phyloP scores from a whole-genome alignment of 2,888 invertebrate species.

The Nephrocerus scutellatus region DNA sequence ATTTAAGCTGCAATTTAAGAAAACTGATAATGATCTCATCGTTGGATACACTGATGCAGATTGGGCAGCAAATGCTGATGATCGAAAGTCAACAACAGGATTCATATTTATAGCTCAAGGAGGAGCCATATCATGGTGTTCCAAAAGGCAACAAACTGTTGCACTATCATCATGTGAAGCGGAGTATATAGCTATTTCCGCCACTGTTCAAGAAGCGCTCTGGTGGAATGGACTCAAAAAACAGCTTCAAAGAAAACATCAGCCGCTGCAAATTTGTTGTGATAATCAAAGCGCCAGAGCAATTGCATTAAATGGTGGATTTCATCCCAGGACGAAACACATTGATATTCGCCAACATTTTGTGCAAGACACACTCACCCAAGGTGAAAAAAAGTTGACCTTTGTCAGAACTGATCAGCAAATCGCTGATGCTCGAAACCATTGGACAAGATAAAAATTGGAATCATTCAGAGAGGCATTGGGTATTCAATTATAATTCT shows the following conservation, averaged over 20 bases:
- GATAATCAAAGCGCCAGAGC: conserved; percentile 15
- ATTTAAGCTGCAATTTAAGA: conserved; percentile 1
- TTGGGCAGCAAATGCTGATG: conserved; percentile 9
- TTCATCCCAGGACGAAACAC: conserved; percentile 11
- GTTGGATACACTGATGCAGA: conserved; percentile 10
- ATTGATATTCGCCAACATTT: conserved; percentile 9
- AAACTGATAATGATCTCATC: background rate
- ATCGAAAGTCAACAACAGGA: conserved; percentile 6
- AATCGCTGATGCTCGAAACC: too few relatives aligned
- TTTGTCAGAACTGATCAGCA: too few relatives aligned
- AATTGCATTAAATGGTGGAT: conserved; percentile 5
- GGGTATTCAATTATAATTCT: too few relatives aligned
- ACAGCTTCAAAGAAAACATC: conserved; percentile 1
- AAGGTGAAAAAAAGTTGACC: too few relatives aligned
- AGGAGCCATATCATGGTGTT: conserved; percentile 8
- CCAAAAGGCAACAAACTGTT: conserved; percentile 9
- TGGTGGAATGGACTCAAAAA: conserved; percentile 9
- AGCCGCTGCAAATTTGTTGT: conserved; percentile 7
- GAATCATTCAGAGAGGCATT: too few relatives aligned
- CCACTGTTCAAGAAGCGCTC: conserved; percentile 4
- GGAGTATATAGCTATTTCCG: conserved; percentile 8
- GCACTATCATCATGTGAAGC: conserved; percentile 11
- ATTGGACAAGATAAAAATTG: too few relatives aligned
- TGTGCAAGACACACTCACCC: too few relatives aligned
- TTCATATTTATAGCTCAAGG: conserved; percentile 9